These are phyloP conservation scores for Conchocele bisecta DNA, from an alignment of 2,888 invertebrate species.

Conservation along the genomic window DNA sequence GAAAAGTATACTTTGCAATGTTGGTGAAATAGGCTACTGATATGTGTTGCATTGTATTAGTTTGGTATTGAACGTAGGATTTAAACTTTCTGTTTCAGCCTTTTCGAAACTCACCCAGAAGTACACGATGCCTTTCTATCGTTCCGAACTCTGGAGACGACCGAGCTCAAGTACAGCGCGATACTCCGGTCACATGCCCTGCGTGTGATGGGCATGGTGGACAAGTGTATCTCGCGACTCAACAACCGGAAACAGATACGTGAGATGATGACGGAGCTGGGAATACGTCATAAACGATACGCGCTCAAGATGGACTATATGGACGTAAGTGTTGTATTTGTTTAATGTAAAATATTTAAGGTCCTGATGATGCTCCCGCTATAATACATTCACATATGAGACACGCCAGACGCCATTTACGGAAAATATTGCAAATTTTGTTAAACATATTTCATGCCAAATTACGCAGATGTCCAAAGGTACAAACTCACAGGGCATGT, in stretches of 20 bases:
- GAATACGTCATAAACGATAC: slow-evolving; percentile 84
- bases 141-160: slow-evolving; percentile 83
- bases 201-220: slow-evolving; percentile 85
- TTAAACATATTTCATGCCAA: too few species aligned
- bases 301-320: slow-evolving; percentile 84
- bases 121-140: slow-evolving; percentile 84
- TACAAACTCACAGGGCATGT: too few species aligned
- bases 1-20: too few species aligned
- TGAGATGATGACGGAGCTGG: slow-evolving; percentile 83
- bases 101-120: slow-evolving; percentile 85
- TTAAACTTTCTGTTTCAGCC: slow-evolving; percentile 76
- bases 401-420: too few species aligned
- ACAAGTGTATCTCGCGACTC: slow-evolving; percentile 84
- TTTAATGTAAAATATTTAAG: not conserved
- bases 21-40: too few species aligned
- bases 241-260: slow-evolving; percentile 84
- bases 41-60: too few species aligned
- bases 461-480: too few species aligned
- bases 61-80: too few species aligned
- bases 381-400: too few species aligned
- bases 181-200: slow-evolving; percentile 84
- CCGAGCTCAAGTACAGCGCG: slow-evolving; percentile 84
- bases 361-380: not conserved
- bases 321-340: slow-evolving; percentile 82
- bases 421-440: too few species aligned